A percentile compares a stretch with the other conserved stretches of the same genome.
phyloP scores from a whole-genome alignment of 2,888 invertebrate species.

The Oxycera nigricornis region DNA sequence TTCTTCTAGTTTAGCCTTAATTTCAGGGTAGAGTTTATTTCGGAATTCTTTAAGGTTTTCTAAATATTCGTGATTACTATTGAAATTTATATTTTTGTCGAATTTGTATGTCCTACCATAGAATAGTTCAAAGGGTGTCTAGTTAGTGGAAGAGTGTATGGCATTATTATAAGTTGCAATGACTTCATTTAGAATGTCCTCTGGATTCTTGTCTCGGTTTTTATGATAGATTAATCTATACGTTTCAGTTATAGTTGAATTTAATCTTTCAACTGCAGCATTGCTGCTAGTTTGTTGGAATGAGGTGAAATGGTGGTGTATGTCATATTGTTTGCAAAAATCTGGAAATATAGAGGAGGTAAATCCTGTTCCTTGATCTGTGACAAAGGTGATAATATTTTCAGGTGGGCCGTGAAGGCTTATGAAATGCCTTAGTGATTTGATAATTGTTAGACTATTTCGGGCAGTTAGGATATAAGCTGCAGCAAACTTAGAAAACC shows the following conservation, averaged over 20 bases:
- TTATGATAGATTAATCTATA: constrained; percentile 42
- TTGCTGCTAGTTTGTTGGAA: constrained; percentile 44
- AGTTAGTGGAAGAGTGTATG: constrained; percentile 39
- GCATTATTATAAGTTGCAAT: constrained; percentile 40
- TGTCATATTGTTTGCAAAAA: constrained; percentile 11
- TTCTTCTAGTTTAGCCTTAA: background rate
- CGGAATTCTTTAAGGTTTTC: background rate
- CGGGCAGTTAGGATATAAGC: constrained; percentile 27
- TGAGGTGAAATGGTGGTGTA: constrained; percentile 40
- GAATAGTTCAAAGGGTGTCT: background rate
- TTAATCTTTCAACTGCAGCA: constrained; percentile 45
- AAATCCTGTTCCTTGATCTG: constrained; percentile 38
- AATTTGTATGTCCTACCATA: background rate
- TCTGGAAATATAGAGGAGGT: too few relatives aligned
- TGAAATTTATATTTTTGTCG: background rate
- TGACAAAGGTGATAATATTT: background rate
- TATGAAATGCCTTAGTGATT: constrained; percentile 3
- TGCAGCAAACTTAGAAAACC: constrained; percentile 37
- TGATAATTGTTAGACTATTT: constrained; percentile 10
- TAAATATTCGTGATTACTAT: background rate
- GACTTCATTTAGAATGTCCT: constrained; percentile 44
- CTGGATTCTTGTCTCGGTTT: constrained; percentile 32
- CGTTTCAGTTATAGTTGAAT: constrained; percentile 45
- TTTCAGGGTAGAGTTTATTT: background rate
- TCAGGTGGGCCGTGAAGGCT: constrained; percentile 20